Conservation (phyloP, 23 tunicate species). For the Trididemnum nubilum region DNA sequence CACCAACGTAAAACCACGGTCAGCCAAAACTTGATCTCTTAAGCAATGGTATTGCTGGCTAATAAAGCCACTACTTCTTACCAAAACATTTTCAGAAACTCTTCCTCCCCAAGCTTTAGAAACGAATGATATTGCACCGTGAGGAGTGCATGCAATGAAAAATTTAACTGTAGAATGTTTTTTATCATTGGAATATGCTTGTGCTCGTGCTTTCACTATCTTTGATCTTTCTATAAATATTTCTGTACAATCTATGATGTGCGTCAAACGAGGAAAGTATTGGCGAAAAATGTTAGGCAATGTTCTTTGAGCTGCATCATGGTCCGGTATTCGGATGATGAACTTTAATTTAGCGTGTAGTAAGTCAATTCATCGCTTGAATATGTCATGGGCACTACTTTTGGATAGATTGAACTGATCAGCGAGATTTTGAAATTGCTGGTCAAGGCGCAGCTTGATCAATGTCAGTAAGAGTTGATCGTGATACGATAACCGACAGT, state of each 20-base stretch:
- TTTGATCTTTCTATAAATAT: slow-evolving; percentile 32
- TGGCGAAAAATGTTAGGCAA: neutral
- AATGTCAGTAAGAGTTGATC: neutral
- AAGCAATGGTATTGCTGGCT: neutral
- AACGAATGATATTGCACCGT: slow-evolving; percentile 18
- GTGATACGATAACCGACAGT: neutral
- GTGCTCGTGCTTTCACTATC: neutral
- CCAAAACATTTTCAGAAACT: slow-evolving; percentile 12
- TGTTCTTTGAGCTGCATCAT: neutral
- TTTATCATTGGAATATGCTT: slow-evolving; percentile 12
- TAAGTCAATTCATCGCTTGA: neutral
- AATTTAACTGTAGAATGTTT: slow-evolving; percentile 31
- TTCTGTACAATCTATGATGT: slow-evolving; percentile 35
- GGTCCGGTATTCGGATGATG: neutral
- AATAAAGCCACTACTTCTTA: neutral
- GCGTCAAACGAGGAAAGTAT: slow-evolving; percentile 7
- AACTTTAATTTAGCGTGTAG: neutral
- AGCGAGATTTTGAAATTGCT: neutral
- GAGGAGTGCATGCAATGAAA: slow-evolving; percentile 15
- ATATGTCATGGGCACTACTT: neutral
- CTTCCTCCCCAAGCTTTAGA: slow-evolving; percentile 39
- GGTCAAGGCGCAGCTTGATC: neutral
- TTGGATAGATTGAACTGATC: neutral
- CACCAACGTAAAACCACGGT: slow-evolving; percentile 36
- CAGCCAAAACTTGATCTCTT: slow-evolving; percentile 25